phyloP scores from a whole-genome alignment of 2,888 invertebrate species.

The Onchidella celtica region DNA sequence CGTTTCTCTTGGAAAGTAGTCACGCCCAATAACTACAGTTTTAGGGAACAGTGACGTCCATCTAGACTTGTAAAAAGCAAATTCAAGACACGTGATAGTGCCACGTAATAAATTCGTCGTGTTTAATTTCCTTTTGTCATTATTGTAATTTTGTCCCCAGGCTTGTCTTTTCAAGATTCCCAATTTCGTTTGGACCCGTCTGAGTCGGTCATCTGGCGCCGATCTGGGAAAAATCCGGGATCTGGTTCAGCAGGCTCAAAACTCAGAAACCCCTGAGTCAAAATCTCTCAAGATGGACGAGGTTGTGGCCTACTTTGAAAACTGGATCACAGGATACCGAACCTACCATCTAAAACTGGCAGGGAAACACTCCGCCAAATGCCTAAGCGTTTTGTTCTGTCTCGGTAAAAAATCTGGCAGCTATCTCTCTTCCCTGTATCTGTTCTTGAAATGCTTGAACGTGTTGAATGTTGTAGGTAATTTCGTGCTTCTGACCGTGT shows the following conservation, averaged over 20 bases:
- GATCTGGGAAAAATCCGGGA: slow-evolving; percentile 46
- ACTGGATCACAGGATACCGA: slow-evolving; percentile 47
- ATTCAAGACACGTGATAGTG: too few species aligned
- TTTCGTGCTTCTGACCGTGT: slow-evolving; percentile 39
- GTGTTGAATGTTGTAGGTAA: slow-evolving; percentile 46
- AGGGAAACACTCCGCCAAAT: slow-evolving; percentile 32
- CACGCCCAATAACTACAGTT: too few species aligned
- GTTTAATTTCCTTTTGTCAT: too few species aligned
- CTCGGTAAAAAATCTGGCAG: slow-evolving; percentile 45
- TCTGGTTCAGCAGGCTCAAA: slow-evolving; percentile 44
- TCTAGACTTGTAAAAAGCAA: too few species aligned
- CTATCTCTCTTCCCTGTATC: slow-evolving; percentile 46
- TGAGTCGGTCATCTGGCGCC: slow-evolving; percentile 37
- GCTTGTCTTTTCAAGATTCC: slow-evolving; percentile 48
- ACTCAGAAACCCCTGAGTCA: slow-evolving; percentile 1
- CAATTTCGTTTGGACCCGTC: slow-evolving; percentile 37
- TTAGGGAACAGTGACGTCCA: too few species aligned
- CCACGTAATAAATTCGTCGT: too few species aligned
- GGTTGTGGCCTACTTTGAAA: slow-evolving; percentile 48
- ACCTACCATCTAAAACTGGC: slow-evolving; percentile 9
- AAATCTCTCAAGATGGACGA: slow-evolving; percentile 43
- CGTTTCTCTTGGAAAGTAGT: too few species aligned
- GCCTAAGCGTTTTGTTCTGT: slow-evolving; percentile 43
- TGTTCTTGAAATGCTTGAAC: slow-evolving; percentile 45
- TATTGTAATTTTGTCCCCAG: slow-evolving; percentile 5